Conservation (phyloP, 2,113 vertebrate species). For the Cyanoderma ruficeps region DNA sequence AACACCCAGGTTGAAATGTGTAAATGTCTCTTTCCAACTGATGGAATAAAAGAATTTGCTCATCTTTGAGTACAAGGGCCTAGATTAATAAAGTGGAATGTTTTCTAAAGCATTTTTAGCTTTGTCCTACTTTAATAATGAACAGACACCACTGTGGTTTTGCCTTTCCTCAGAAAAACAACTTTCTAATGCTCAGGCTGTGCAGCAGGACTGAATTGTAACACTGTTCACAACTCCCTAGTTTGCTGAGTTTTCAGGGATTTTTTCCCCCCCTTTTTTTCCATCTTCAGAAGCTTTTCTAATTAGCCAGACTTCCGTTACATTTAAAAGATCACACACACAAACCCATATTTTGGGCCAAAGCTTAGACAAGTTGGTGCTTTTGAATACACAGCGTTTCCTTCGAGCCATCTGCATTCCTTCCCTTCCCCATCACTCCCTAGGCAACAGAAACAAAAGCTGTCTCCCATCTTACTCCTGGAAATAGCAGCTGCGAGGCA, state of each 20-base stretch:
- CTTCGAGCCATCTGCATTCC: conserved; percentile 44
- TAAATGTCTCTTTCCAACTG: neutral
- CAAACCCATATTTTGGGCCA: conserved; percentile 32
- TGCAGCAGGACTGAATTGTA: conserved; percentile 1
- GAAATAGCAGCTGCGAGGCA: conserved; percentile 29
- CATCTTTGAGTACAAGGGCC: neutral
- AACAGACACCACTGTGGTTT: neutral
- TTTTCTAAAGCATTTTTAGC: neutral
- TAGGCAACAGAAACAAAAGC: conserved; percentile 71
- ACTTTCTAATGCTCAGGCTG: neutral
- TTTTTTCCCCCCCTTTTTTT: neutral
- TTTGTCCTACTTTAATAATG: neutral
- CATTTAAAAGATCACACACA: conserved; percentile 52
- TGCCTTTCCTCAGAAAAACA: neutral
- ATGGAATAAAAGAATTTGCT: neutral
- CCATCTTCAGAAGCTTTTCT: conserved; percentile 16
- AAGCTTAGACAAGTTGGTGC: conserved; percentile 37
- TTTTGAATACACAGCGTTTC: conserved; percentile 28
- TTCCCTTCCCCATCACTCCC: conserved; percentile 39
- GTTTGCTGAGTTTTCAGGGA: neutral
- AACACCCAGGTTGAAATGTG: neutral
- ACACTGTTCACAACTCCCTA: neutral
- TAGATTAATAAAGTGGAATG: neutral
- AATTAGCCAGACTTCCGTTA: conserved; percentile 53
- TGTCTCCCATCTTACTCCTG: neutral